Conservation (phyloP, 1,140 invertebrate genomes). For the Helicoverpa zea region DNA sequence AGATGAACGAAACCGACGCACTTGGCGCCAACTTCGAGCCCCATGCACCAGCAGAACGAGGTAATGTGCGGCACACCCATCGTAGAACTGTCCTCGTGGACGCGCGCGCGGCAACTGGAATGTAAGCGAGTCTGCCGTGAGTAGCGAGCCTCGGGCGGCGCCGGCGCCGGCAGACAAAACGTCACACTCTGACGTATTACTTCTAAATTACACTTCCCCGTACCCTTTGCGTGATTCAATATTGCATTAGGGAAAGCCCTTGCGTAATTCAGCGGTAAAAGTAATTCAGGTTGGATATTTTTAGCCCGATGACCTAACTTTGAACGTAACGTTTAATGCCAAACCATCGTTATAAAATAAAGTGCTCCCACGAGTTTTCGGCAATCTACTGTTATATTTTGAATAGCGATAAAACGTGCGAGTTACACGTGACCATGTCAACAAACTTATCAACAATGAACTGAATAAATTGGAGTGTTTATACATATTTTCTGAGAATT, state of each 20-base stretch:
- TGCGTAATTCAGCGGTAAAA: not conserved
- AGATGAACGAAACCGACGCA: constrained; percentile 69
- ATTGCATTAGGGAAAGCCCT: not conserved
- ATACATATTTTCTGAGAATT: too few relatives aligned
- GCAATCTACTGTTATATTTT: not conserved
- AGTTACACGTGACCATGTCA: too few relatives aligned
- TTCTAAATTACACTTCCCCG: constrained; percentile 4
- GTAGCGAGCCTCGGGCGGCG: not conserved
- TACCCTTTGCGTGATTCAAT: not conserved
- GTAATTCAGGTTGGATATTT: not conserved
- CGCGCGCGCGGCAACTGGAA: constrained; percentile 46
- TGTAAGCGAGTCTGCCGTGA: not conserved
- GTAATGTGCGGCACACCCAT: constrained; percentile 78
- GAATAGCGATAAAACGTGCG: not conserved
- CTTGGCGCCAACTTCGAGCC: constrained; percentile 70
- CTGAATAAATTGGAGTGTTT: too few relatives aligned
- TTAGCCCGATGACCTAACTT: not conserved
- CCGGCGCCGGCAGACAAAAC: not conserved
- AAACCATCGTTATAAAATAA: not conserved
- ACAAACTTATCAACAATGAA: too few relatives aligned
- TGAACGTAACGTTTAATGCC: not conserved
- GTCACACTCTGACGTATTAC: constrained; percentile 1
- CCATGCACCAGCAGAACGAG: constrained; percentile 76
- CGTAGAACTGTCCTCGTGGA: constrained; percentile 9
- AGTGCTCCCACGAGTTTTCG: not conserved